Evolutionary conservation across 2,113 vertebrate genomes (phyloP).

Genomic region (Larimichthys polyactis): DNA sequence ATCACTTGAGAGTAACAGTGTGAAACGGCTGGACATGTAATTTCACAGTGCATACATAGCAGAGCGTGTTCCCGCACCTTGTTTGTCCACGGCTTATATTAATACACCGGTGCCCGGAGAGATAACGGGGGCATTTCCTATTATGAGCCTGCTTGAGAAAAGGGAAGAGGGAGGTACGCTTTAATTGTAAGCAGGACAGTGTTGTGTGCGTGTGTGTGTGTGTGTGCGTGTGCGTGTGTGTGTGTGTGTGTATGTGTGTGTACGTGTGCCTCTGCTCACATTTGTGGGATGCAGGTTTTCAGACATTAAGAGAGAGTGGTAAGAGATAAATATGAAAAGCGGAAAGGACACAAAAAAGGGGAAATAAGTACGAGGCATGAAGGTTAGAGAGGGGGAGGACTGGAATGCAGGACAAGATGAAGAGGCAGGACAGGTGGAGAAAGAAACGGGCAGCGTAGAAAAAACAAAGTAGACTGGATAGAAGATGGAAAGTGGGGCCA

Average conservation of each 20-base stretch:
- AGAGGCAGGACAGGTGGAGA: not conserved
- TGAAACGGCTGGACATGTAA: constrained; percentile 6
- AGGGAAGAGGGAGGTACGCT: constrained; percentile 73
- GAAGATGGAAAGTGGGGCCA: not conserved
- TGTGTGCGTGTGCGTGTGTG: constrained; percentile 31
- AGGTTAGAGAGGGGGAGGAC: not conserved
- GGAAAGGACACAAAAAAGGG: constrained; percentile 40
- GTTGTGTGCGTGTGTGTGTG: constrained; percentile 19
- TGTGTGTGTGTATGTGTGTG: not conserved
- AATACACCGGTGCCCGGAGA: constrained; percentile 60
- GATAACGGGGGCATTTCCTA: constrained; percentile 79
- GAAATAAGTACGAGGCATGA: constrained; percentile 3
- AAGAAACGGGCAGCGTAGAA: not conserved
- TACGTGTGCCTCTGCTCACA: not conserved
- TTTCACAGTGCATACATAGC: constrained; percentile 28
- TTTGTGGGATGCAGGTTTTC: constrained; percentile 16
- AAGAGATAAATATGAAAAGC: constrained; percentile 35
- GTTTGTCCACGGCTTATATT: constrained; percentile 73
- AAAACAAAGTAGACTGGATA: not conserved
- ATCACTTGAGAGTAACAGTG: not conserved
- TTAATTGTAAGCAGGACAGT: constrained; percentile 56
- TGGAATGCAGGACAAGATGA: constrained; percentile 12
- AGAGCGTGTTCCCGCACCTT: constrained; percentile 57
- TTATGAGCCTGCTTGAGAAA: constrained; percentile 69
- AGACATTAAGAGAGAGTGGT: not conserved